Evolutionary conservation across 2,113 vertebrate genomes (phyloP), one percentile per base, ranked within the genome.

Genomic region (Lamprologus tigripictilis): DNA sequence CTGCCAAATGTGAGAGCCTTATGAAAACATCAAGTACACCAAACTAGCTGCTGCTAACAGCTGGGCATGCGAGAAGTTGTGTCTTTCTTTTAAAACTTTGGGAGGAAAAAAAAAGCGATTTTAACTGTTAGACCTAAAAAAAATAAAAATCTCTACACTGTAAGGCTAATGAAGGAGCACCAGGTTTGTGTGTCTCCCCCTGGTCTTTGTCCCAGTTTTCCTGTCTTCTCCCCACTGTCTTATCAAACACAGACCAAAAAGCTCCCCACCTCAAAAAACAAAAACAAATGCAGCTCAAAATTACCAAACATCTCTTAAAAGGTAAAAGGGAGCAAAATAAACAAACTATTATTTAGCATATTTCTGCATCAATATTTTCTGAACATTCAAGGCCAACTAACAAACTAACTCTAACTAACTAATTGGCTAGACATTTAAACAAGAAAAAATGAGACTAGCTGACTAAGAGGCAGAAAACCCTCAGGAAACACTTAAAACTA

Each of bases 1-100:
- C 54, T 57, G 90, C 26, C 82, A 90, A 85, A 91, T 73, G 78
- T 88, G 83, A 87, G 76, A 92, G 66, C 16, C 42, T 78, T 49
- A 49, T 8, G 42, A 31, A 78, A 51, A 78, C 23, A 19, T 49
- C 23, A 78, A 76, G 40, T 47, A 47, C 68, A 76, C 40, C 68
- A 76, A 76, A 31, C 23, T 78, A 49, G 26, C 9, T 28, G 26
- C 26, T 78, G 42, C 26, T 78, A 49, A 78, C 23, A 78, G 71
- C 71, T 78, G 42, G 66, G 66, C 66, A 45, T 21, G 13, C 3
- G 0, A 26, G 19, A 45, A 26, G 37, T 73, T 73, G 21, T 73
- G 37, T 73, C 26, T 45, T 45, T 3, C 37, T 42, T 73, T 73
- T 16, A 45, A 71, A 73, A 45, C 37, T 73, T 73, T 9, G 35